Evolutionary conservation across 2,888 invertebrate genomes (phyloP), one percentile per base, ranked within the genome.

Genomic region (Iselma pallidipennis): DNA sequence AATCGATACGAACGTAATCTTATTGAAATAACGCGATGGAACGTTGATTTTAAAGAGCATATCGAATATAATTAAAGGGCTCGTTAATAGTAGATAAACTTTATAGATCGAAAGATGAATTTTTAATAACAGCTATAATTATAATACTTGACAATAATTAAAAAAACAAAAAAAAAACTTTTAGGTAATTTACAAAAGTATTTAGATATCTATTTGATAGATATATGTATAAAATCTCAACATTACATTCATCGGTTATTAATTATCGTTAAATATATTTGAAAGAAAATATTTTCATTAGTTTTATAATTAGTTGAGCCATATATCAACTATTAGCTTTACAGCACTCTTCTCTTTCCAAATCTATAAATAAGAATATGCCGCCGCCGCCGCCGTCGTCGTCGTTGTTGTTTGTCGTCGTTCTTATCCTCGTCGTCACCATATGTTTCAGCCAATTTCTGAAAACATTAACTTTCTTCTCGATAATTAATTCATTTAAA

Each of bases 221-320:
- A n/a, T n/a, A n/a, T n/a, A n/a, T n/a, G n/a, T n/a, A n/a, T n/a
- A n/a, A n/a, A n/a, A n/a, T n/a, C n/a, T n/a, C n/a, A n/a, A n/a
- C n/a, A n/a, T n/a, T 31, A 31, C 19, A 29, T 21, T 19, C 29
- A 21, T 28, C 52, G 4, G 29, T 33, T 52, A 52, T 37, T 37
- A 37, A 37, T 37, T 37, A 16, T 37, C 68, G 67, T 67, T 68
- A 56, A 57, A 63, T 60, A 68, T 68, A 65, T 65, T 71, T 68
- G 67, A 68, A 68, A 62, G 67, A 69, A 71, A 70, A 74, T 74
- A 72, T 75, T 72, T 71, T 74, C 37, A 71, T 74, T 74, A 68
- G 72, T 68, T 74, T 73, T 77, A 77, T 78, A 78, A 78, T 78
- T 77, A 78, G 76, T 74, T 71, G 70, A 69, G 71, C 70, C 74